Evolutionary conservation across 2,888 invertebrate species (phyloP).

Genomic region (Torymus auratus): DNA sequence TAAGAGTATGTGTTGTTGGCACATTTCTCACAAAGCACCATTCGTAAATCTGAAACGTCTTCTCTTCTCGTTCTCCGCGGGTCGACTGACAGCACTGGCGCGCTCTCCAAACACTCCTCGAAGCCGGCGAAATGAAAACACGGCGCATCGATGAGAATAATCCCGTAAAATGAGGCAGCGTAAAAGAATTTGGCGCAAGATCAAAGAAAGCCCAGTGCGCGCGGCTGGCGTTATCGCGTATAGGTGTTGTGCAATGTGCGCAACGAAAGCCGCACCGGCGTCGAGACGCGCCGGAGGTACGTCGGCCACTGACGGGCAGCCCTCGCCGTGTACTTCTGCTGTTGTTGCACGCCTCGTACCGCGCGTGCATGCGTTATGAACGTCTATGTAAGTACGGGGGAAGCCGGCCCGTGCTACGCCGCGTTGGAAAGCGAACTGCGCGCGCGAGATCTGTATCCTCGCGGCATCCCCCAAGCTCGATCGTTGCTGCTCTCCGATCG

Average conservation of each 20-base stretch:
- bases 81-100: no score
- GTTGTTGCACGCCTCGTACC: background rate
- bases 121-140: background rate
- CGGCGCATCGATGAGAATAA: conserved; percentile 20
- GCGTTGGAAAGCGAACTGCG: conserved; percentile 31
- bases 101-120: no score
- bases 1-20: no score
- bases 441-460: background rate
- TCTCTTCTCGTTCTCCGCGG: no score
- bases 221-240: background rate
- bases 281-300: conserved; percentile 50
- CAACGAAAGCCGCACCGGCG: conserved; percentile 6
- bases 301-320: conserved; percentile 52
- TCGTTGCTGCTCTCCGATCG: conserved; percentile 21
- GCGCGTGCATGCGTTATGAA: no score
- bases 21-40: no score
- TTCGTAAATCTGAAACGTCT: no score
- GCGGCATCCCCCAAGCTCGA: conserved; percentile 7
- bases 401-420: conserved; percentile 12
- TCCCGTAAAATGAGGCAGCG: background rate
- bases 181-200: conserved; percentile 26
- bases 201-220: background rate
- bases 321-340: conserved; percentile 18
- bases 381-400: background rate
- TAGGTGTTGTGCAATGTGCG: no score